phyloP scores from a whole-genome alignment of 2,113 vertebrate species.

The Tupaia chinensis region DNA sequence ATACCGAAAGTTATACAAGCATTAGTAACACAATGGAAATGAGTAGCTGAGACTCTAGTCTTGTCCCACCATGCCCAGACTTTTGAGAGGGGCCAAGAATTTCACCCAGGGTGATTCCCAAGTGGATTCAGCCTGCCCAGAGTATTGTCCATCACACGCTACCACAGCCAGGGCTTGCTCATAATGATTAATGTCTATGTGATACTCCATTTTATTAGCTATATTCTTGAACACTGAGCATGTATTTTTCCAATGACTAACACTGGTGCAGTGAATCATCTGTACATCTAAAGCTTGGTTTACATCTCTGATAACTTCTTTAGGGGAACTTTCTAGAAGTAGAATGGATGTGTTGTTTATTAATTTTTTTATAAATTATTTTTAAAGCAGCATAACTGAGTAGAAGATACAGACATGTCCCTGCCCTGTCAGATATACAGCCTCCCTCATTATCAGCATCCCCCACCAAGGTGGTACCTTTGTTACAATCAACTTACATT shows the following conservation, averaged over 20 bases:
- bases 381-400: background rate
- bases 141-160: too few relatives aligned
- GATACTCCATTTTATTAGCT: background rate
- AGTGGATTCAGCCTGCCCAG: too few relatives aligned
- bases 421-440: accelerated
- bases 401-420: background rate
- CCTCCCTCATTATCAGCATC: background rate
- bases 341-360: slow-evolving; percentile 5
- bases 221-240: background rate
- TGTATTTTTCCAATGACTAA: slow-evolving; percentile 13
- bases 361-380: background rate
- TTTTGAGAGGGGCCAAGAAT: too few relatives aligned
- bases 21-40: background rate
- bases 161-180: background rate
- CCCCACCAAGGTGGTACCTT: background rate
- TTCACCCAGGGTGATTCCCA: too few relatives aligned
- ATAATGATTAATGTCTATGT: background rate
- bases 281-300: background rate
- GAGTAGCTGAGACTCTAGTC: too few relatives aligned
- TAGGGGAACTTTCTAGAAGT: background rate
- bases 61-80: too few relatives aligned
- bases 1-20: background rate
- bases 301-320: background rate
- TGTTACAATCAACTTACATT: background rate
- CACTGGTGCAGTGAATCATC: background rate